phyloP scores from a whole-genome alignment of 1,140 invertebrate genomes.

The Portunus trituberculatus region DNA sequence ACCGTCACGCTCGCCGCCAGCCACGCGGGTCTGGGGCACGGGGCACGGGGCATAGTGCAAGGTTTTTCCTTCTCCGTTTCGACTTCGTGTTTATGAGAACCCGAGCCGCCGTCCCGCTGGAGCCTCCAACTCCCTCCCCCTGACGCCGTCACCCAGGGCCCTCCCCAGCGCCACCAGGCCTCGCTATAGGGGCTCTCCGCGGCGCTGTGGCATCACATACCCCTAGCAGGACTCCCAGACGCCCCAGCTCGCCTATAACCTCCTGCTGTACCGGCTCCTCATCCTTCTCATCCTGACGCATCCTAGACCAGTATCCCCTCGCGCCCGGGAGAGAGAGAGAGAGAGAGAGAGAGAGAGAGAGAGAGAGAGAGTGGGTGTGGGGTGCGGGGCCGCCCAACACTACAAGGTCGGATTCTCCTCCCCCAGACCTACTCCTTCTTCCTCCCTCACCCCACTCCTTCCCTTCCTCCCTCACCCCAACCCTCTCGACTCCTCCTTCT shows the following conservation, averaged over 20 bases:
- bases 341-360: background rate
- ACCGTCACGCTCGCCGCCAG: background rate
- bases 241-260: background rate
- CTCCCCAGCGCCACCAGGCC: background rate
- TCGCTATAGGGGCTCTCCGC: background rate
- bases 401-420: conserved; percentile 8
- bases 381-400: conserved; percentile 14
- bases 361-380: conserved; percentile 17
- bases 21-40: background rate
- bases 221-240: background rate
- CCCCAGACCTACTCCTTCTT: background rate
- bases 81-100: conserved; percentile 3
- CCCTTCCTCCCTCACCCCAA: background rate
- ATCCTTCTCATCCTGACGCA: background rate
- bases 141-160: background rate
- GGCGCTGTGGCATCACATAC: background rate
- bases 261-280: background rate
- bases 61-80: background rate
- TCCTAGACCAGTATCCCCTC: conserved; percentile 16
- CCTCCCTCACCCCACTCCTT: conserved; percentile 5
- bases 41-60: conserved; percentile 13
- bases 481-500: background rate
- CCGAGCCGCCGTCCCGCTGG: background rate
- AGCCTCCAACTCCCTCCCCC: background rate
- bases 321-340: background rate